phyloP scores from a whole-genome alignment of 53 echinoderm and acorn worm species.

The Crossaster papposus region DNA sequence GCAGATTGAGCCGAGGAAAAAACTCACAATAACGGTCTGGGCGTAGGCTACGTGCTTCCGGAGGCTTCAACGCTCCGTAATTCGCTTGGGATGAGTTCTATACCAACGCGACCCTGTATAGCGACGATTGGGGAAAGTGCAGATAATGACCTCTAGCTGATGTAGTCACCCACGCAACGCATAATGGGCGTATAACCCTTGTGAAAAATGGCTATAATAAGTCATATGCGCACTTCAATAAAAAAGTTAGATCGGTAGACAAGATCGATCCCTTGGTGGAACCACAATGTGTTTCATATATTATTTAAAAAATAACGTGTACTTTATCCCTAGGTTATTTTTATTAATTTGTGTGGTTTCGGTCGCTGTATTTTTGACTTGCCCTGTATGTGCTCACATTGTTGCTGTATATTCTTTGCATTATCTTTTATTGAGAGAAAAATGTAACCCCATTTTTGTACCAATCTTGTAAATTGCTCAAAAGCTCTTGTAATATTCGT shows the following conservation, averaged over 20 bases:
- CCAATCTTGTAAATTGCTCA: neutral
- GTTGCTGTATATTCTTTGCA: no score
- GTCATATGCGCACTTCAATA: neutral
- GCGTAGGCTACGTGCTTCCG: neutral
- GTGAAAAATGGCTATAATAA: neutral
- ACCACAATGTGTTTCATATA: conserved; percentile 2
- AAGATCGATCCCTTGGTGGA: neutral
- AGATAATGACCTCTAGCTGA: neutral
- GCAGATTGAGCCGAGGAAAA: conserved; percentile 22
- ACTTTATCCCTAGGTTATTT: neutral
- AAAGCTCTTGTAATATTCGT: no score
- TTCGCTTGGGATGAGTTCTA: conserved; percentile 14
- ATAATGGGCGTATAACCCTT: conserved; percentile 37
- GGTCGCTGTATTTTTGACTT: no score
- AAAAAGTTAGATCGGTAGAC: neutral
- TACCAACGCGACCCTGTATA: conserved; percentile 9
- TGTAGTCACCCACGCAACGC: conserved; percentile 42
- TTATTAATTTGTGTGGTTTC: no score
- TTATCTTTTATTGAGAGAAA: no score
- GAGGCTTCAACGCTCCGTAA: conserved; percentile 31
- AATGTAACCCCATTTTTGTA: neutral
- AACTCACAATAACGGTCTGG: neutral
- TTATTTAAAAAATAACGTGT: neutral
- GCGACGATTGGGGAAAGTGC: conserved; percentile 25
- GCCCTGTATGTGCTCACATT: no score